Evolutionary conservation across 1,140 invertebrate species (phyloP).

Genomic region (Popillia japonica): DNA sequence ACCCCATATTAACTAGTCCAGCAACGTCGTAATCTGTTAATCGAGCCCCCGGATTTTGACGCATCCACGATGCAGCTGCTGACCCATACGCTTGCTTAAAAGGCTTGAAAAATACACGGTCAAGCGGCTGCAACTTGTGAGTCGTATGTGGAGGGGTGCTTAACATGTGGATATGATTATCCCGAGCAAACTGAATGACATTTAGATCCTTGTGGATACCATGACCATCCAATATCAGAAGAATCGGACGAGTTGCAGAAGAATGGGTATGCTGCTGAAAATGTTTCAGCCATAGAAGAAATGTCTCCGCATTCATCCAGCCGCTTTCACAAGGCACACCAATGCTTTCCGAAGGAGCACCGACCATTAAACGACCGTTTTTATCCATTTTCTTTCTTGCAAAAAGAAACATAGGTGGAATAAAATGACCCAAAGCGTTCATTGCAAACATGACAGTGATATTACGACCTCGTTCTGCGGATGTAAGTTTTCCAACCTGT

Average conservation of each 20-base stretch:
- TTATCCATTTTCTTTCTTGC: neutral
- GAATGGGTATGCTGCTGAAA: neutral
- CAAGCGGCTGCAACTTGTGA: neutral
- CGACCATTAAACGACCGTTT: neutral
- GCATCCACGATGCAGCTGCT: no score
- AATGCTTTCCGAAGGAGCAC: neutral
- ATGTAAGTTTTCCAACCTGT: neutral
- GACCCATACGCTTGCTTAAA: neutral
- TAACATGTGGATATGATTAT: neutral
- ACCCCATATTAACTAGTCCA: no score
- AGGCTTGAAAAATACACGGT: neutral
- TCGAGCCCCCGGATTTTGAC: no score
- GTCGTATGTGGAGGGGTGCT: neutral
- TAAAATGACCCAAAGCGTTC: neutral
- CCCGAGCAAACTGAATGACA: neutral
- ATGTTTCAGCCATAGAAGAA: neutral
- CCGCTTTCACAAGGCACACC: no score
- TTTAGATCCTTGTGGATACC: neutral
- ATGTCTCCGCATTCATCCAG: neutral
- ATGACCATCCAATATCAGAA: neutral
- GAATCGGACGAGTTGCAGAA: neutral
- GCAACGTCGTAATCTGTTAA: no score
- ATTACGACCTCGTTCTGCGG: neutral
- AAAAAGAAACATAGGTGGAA: slow-evolving; percentile 7
- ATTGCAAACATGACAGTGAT: slow-evolving; percentile 10